A percentile compares a stretch with the other conserved stretches of the same genome.
Conservation (phyloP, 2,797 vertebrate species). For the Sylvilagus floridanus region DNA sequence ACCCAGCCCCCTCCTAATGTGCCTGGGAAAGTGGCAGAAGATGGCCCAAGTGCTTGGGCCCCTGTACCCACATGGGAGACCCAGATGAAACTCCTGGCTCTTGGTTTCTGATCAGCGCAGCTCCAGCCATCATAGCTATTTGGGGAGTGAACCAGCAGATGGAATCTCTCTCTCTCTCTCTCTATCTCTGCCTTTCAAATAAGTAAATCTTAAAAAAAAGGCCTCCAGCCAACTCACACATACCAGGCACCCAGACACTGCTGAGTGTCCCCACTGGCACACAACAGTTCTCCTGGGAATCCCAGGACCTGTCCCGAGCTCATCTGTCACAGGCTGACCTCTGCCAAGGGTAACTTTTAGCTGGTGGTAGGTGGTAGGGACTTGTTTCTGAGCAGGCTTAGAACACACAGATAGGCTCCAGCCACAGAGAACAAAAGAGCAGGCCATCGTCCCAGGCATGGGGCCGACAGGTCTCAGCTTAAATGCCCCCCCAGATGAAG, state of each 20-base stretch:
- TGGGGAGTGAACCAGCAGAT: no score
- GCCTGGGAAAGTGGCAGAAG: no score
- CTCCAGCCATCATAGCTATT: no score
- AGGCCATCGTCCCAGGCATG: neutral
- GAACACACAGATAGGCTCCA: neutral
- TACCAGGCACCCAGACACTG: neutral
- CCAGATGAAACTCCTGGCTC: no score
- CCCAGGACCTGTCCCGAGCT: neutral
- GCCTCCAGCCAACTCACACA: neutral
- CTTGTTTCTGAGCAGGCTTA: neutral
- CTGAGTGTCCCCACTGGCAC: neutral
- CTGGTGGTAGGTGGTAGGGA: no score
- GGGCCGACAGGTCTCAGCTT: neutral
- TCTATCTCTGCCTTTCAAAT: no score
- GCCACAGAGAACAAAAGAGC: neutral
- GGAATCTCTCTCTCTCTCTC: no score
- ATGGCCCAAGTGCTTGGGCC: no score
- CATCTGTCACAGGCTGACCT: neutral
- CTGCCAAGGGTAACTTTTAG: neutral
- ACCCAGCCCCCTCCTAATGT: no score
- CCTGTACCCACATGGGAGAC: no score
- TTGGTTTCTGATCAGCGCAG: no score
- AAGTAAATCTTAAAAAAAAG: no score
- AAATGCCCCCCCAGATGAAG: neutral
- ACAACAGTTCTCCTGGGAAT: neutral